Base-by-base conservation (phyloP, 2,113 vertebrate species). In the Sprattus sprattus region DNA sequence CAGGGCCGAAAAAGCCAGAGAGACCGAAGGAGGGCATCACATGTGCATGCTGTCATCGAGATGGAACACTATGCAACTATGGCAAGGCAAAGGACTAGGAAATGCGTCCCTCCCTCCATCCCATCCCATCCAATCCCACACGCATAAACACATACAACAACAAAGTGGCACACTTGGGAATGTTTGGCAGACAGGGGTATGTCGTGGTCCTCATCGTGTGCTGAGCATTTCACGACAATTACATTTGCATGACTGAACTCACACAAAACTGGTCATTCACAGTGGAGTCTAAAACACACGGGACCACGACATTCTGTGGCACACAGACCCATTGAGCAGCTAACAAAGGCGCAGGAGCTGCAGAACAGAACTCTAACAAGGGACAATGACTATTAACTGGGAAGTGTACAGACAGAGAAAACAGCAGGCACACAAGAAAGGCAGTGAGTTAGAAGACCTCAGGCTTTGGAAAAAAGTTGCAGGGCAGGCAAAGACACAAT, bases 91-190 rank as follows among this genome's bases (percentile, higher is more conserved):
- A 25, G 20, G 22, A 64, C 60, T 64, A n/a, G 22, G n/a, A 78
- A 39, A 39, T 15, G 32, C 71, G 39, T 78, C 28, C 71, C 71
- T 78, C 4, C 71, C 39, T 39, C 71, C 32, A 10, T 13, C 71
- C 71, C 71, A 39, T 16, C 71, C 15, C 28, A 78, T 5, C 10
- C n/a, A 39, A 10, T 13, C 67, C 7, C 28, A 15, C 28, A 78
- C 32, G 16, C 25, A 44, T 16, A 78, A 16, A 78, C 6, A 78
- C 71, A 39, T 32, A 75, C 28, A 32, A 78, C 9, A 16, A 39
- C 71, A 78, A 15, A 78, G 71, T 18, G 71, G 71, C 71, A 78
- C 71, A 15, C 71, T 75, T 75, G 71, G 71, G 71, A 75, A 75
- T 39, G 71, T 39, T 71, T 39, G 71, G 71, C 71, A 75, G 71